Conservation (phyloP, 2,113 vertebrate genomes). For the Donacobius atricapilla region DNA sequence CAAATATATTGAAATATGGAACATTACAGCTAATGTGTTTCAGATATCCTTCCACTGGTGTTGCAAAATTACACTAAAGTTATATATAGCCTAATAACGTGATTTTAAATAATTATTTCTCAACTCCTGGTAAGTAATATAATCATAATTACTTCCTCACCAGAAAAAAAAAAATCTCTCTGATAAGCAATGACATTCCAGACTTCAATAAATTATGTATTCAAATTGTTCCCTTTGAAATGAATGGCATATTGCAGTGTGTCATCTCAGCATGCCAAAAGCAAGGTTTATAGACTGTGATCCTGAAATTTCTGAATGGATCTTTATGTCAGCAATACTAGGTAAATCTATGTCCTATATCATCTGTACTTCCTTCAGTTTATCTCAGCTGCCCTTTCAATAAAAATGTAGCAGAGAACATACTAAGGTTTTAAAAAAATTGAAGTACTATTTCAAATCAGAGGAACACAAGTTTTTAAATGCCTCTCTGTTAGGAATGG, state of each 20-base stretch:
- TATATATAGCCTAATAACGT: neutral
- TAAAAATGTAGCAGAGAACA: neutral
- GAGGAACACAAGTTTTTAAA: neutral
- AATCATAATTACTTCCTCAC: neutral
- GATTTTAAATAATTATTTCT: neutral
- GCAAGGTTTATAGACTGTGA: neutral
- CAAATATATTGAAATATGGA: neutral
- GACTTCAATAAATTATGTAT: neutral
- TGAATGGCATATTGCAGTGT: neutral
- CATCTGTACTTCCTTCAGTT: neutral
- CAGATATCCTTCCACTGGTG: neutral
- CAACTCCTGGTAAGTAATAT: neutral
- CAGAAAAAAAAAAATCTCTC: neutral
- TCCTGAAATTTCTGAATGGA: neutral
- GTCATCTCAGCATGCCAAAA: neutral
- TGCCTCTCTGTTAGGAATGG: neutral
- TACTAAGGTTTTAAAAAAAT: neutral
- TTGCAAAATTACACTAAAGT: neutral
- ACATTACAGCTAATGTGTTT: neutral
- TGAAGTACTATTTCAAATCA: neutral
- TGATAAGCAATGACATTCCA: neutral
- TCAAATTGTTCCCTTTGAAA: neutral
- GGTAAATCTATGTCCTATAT: neutral
- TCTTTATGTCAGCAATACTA: neutral
- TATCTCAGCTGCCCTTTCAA: neutral